phyloP scores from a whole-genome alignment of 2,888 invertebrate genomes.

The Zygothrica quintamaculata region DNA sequence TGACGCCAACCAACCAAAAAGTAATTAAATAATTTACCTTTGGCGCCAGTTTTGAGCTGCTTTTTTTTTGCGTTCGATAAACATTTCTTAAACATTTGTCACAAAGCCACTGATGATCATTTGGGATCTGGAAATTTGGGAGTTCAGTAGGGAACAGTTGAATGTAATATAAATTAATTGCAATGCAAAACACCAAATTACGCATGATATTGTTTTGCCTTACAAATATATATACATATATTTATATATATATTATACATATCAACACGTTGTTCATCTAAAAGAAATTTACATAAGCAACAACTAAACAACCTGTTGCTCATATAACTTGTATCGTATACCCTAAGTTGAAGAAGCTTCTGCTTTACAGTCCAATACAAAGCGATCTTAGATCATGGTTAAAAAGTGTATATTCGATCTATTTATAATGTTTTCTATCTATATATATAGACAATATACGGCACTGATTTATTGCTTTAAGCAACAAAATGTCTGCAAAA shows the following conservation, averaged over 20 bases:
- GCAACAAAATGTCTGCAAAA: no score
- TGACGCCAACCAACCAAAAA: slow-evolving; percentile 52
- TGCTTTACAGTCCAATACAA: slow-evolving; percentile 8
- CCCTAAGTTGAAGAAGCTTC: slow-evolving; percentile 7
- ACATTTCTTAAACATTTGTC: slow-evolving; percentile 47
- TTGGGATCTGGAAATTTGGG: no score
- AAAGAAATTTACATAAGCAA: slow-evolving; percentile 38
- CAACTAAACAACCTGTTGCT: slow-evolving; percentile 23
- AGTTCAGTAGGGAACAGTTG: slow-evolving; percentile 1
- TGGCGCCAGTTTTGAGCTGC: slow-evolving; percentile 22
- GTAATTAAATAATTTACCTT: slow-evolving; percentile 41
- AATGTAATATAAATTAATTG: slow-evolving; percentile 58
- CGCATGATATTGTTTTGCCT: slow-evolving; percentile 50
- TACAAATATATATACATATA: slow-evolving; percentile 4
- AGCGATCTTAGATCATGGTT: neutral
- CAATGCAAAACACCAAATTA: slow-evolving; percentile 73
- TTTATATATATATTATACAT: slow-evolving; percentile 11
- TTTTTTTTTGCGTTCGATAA: slow-evolving; percentile 21
- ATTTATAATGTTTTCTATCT: slow-evolving; percentile 12
- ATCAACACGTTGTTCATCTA: no score
- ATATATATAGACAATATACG: no score
- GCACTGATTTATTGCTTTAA: slow-evolving; percentile 19
- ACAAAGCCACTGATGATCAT: slow-evolving; percentile 38
- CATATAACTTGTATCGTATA: slow-evolving; percentile 7
- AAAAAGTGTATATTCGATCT: slow-evolving; percentile 7